These are phyloP conservation scores for Bubo scandiacus DNA, from an alignment of 2,113 vertebrate genomes.

Conservation along the genomic window DNA sequence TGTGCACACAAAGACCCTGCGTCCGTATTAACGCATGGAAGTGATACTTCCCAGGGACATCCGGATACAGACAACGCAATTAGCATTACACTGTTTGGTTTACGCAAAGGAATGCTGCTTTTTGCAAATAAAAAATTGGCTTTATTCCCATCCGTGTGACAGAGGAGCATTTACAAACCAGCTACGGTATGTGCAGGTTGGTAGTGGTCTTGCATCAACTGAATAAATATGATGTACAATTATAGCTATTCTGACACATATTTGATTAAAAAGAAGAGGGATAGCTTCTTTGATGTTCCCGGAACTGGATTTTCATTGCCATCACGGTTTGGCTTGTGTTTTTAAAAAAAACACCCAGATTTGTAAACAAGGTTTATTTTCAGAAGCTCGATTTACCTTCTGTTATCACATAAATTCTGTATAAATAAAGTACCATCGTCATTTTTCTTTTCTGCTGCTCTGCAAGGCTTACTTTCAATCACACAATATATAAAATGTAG, in stretches of 20 bases:
- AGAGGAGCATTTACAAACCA: background rate
- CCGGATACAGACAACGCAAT: background rate
- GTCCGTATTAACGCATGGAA: background rate
- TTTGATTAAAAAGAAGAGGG: constrained; percentile 15
- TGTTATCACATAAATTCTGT: constrained; percentile 57
- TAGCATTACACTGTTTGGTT: background rate
- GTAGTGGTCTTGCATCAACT: background rate
- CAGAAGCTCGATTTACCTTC: constrained; percentile 47
- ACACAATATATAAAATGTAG: constrained; percentile 51
- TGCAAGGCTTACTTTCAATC: constrained; percentile 44
- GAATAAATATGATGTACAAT: background rate
- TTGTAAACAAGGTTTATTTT: constrained; percentile 54
- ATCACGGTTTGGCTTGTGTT: background rate
- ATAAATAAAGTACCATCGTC: constrained; percentile 40
- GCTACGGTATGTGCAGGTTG: background rate
- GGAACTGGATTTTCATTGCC: constrained; percentile 13
- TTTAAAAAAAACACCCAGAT: background rate
- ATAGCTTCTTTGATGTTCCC: background rate
- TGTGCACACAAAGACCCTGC: background rate
- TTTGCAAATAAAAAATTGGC: background rate
- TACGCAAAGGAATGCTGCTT: background rate
- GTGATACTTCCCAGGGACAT: constrained; percentile 38
- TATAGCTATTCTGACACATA: background rate
- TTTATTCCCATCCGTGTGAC: background rate
- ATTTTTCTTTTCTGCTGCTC: constrained; percentile 26